Evolutionary conservation across 2,888 invertebrate genomes (phyloP), one percentile per base, ranked within the genome.

Genomic region (Phania funesta): DNA sequence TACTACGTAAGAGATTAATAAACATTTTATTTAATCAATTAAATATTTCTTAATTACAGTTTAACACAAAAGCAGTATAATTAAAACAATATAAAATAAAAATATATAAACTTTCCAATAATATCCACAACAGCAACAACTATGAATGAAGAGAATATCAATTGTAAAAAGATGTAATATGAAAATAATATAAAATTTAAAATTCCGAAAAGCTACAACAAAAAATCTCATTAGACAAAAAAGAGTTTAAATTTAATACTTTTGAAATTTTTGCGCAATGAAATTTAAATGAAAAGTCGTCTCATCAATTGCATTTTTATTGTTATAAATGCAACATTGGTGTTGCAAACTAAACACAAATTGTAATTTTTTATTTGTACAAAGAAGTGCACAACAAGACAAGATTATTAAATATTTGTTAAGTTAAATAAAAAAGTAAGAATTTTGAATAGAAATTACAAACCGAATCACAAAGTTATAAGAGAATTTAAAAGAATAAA

Each of bases 271-370:
- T 50, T 58, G 80, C 68, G 71, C 85, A 84, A 83, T 70, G 83
- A 74, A 80, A 65, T 80, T 74, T 64, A 77, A 62, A 76, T 68
- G 18, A 74, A 82, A 60, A 74, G 58, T 78, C 65, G 76, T 80
- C 64, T 58, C 76, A 73, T 64, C 64, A 80, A 76, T 77, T 77
- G 67, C 83, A 83, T 73, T 73, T 80, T 71, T 67, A 48, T 60
- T 64, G n/a, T 58, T 44, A 86, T 86, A 87, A 87, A 87, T 86
- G 87, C 84, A 87, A 87, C 85, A 86, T 88, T 85, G 86, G 60
- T 54, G 56, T 83, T 83, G 73, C 41, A 67, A 62, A 38, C 20
- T 2, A 44, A 56, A 54, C 3, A 16, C 11, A 38, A 50, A 41
- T n/a, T 18, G 67, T 16, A 18, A 46, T 13, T 50, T 44, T 24